These are phyloP conservation scores for Anguilla japonica DNA, from an alignment of 2,113 vertebrate genomes.

Conservation along the genomic window DNA sequence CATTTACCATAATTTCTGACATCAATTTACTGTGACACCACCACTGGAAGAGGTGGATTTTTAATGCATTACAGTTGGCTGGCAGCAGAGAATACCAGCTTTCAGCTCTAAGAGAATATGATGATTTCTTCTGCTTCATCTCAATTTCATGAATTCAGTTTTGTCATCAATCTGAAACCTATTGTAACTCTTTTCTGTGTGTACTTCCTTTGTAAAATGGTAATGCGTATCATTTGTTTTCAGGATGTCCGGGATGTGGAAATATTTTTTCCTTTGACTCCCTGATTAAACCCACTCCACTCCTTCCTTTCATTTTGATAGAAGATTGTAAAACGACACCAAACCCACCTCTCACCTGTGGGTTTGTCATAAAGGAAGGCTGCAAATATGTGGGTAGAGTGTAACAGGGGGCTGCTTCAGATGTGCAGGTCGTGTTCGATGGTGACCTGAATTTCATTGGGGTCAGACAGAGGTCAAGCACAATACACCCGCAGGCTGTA, in stretches of 20 bases:
- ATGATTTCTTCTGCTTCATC: constrained; percentile 51
- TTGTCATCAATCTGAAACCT: constrained; percentile 34
- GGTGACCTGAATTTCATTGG: constrained; percentile 56
- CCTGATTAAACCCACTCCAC: not conserved
- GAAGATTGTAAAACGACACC: not conserved
- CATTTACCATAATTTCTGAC: not conserved
- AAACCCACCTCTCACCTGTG: not conserved
- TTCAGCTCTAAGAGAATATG: constrained; percentile 38
- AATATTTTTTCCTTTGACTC: not conserved
- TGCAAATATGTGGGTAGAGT: not conserved
- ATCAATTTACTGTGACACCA: not conserved
- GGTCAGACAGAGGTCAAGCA: constrained; percentile 75
- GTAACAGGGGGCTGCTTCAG: not conserved
- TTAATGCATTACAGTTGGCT: constrained; percentile 47
- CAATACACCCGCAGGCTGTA: constrained; percentile 60
- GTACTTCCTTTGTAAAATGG: constrained; percentile 26
- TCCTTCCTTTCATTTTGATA: not conserved
- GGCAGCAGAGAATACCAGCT: constrained; percentile 43
- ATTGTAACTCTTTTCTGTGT: constrained; percentile 36
- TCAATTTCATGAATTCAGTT: constrained; percentile 41
- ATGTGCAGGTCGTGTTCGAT: constrained; percentile 56
- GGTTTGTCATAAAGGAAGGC: not conserved
- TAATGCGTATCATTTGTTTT: constrained; percentile 2
- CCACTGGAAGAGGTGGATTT: not conserved
- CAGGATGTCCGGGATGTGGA: not conserved